Percentiles rank a stretch among this genome's conserved stretches.
Evolutionary conservation across 1,140 invertebrate species (phyloP).

Genomic region (Calephelis virginiensis): DNA sequence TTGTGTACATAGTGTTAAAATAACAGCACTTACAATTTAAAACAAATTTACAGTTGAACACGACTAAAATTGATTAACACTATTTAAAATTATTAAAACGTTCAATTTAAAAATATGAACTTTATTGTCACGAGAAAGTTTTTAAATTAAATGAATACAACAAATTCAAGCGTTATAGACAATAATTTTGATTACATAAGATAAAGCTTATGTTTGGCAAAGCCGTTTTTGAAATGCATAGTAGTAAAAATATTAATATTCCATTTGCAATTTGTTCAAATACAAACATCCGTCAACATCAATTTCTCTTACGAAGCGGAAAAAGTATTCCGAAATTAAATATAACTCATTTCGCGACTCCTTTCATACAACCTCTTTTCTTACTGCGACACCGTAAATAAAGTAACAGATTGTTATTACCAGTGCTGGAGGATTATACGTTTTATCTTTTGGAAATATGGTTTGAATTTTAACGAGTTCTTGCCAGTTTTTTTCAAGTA

Average conservation of each 20-base stretch:
- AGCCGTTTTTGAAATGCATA: neutral
- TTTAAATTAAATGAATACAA: no score
- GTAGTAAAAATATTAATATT: constrained; percentile 26
- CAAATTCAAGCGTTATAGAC: no score
- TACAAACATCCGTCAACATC: constrained; percentile 35
- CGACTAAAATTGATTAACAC: no score
- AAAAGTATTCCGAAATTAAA: constrained; percentile 62
- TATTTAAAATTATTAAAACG: no score
- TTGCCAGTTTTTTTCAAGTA: constrained; percentile 43
- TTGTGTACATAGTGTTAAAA: no score
- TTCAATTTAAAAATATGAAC: no score
- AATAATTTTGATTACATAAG: no score
- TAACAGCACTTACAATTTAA: no score
- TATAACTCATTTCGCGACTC: constrained; percentile 65
- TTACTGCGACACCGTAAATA: constrained; percentile 61
- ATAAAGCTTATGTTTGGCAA: no score
- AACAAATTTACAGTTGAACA: no score
- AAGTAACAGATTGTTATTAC: constrained; percentile 38
- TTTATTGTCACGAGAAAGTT: no score
- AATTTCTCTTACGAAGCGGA: constrained; percentile 43
- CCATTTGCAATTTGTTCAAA: constrained; percentile 30
- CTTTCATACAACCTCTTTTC: constrained; percentile 62
- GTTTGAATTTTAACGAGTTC: constrained; percentile 28
- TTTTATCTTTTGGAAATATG: constrained; percentile 18
- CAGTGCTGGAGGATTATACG: constrained; percentile 18